These are phyloP conservation scores for Drosophila pseudoananassae DNA, from an alignment of 1,140 invertebrate genomes.

Conservation along the genomic window DNA sequence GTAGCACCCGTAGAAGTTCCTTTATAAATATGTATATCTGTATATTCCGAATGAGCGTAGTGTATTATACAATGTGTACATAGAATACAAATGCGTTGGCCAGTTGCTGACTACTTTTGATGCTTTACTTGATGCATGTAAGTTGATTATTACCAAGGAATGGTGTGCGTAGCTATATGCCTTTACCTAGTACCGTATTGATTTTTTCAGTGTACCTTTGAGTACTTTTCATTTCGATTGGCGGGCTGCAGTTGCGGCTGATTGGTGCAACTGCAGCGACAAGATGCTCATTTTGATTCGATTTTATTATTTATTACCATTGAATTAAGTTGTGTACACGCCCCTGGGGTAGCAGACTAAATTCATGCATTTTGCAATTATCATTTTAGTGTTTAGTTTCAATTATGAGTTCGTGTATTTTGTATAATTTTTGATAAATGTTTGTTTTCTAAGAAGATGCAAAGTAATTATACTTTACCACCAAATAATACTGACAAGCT, in stretches of 20 bases:
- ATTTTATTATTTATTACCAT: constrained; percentile 40
- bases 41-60: constrained; percentile 52
- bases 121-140: constrained; percentile 71
- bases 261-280: constrained; percentile 9
- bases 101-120: constrained; percentile 52
- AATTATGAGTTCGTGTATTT: constrained; percentile 56
- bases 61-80: constrained; percentile 55
- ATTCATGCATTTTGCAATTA: constrained; percentile 71
- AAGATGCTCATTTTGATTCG: constrained; percentile 28
- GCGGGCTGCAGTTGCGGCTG: constrained; percentile 18
- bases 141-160: constrained; percentile 54
- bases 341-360: constrained; percentile 83
- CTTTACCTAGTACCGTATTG: constrained; percentile 47
- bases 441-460: constrained; percentile 61
- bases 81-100: constrained; percentile 44
- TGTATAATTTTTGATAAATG: constrained; percentile 61
- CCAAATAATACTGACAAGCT: constrained; percentile 73
- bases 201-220: constrained; percentile 23
- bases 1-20: constrained; percentile 37
- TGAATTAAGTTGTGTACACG: constrained; percentile 46
- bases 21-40: constrained; percentile 9
- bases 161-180: constrained; percentile 66
- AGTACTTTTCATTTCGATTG: constrained; percentile 27
- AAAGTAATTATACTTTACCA: constrained; percentile 69
- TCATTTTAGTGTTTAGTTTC: constrained; percentile 44